Evolutionary conservation across 2,888 invertebrate genomes (phyloP).

Genomic region (Yponomeuta plumbellus): DNA sequence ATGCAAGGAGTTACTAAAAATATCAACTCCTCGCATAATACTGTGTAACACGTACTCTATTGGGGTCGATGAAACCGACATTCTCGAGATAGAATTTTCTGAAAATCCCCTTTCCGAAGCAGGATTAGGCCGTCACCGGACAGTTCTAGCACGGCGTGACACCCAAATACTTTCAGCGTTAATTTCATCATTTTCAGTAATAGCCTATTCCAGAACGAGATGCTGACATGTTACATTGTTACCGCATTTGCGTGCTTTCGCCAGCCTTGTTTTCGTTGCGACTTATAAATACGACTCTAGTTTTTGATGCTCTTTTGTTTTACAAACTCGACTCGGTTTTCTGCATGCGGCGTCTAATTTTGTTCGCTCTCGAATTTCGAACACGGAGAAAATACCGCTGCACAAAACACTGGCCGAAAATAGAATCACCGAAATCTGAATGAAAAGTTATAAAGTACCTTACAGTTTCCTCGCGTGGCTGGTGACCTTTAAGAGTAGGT

Average conservation of each 20-base stretch:
- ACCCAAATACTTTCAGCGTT: slow-evolving; percentile 1
- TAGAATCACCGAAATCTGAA: not conserved
- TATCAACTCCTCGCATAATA: not conserved
- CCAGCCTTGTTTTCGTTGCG: slow-evolving; percentile 2
- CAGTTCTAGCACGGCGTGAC: slow-evolving; percentile 12
- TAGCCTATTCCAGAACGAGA: slow-evolving; percentile 4
- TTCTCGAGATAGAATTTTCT: not conserved
- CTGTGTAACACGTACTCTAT: slow-evolving; percentile 6
- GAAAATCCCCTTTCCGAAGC: not conserved
- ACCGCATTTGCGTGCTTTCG: slow-evolving; percentile 17
- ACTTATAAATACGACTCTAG: slow-evolving; percentile 11
- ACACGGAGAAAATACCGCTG: not conserved
- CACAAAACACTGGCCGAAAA: not conserved
- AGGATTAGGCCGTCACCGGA: slow-evolving; percentile 5
- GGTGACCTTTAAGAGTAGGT: slow-evolving; percentile 11
- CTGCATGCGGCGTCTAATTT: not conserved
- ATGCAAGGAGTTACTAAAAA: not conserved
- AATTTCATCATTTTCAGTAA: slow-evolving; percentile 14
- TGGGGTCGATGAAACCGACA: slow-evolving; percentile 10
- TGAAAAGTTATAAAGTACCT: no score
- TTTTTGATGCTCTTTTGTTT: not conserved
- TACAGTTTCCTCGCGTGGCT: no score
- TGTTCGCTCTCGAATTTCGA: not conserved
- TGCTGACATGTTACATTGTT: slow-evolving; percentile 12
- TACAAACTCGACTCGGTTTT: not conserved